Evolutionary conservation across 1,140 invertebrate species (phyloP), one percentile per base, ranked within the genome.

Genomic region (Sitobion miscanthi): DNA sequence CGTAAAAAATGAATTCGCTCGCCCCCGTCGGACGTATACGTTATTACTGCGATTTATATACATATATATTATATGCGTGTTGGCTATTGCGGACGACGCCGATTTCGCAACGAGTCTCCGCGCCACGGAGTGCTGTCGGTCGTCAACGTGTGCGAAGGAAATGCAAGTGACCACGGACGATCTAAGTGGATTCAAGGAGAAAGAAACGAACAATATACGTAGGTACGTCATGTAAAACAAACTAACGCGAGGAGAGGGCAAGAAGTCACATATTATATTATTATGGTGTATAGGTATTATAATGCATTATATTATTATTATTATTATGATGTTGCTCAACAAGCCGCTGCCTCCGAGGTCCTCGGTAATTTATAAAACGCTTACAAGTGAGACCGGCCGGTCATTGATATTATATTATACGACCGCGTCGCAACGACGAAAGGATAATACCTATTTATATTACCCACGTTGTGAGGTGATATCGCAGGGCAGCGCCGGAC

Each of bases 281-380:
- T 77, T 23, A 77, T 77, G 4, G n/a, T 35, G 5, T 17, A 35
- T 77, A 35, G 35, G 77, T 7, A 82, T 69, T 9, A 62, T n/a
- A 77, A n/a, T 77, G 69, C 69, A 77, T n/a, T n/a, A 77, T 77
- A 77, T n/a, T 77, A 77, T n/a, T 77, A 25, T 49, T 69, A 69
- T 69, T 62, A 62, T 82, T 82, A 82, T 45, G 83, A 25, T 17
- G 45, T 47, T 47, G 9, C 17, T 47, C 85, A n/a, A 87, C 25
- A 11, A 20, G 5, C 25, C 45, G 4, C 3, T 42, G 3, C 77
- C 20, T 25, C 38, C 85, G 83, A 86, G 83, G 83, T 86, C 83
- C 38, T 45, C 38, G 82, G 5, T 23, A 45, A 86, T 86, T 86
- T 86, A 86, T 86, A 86, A 47, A 86, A 86, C 83, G 35, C 35